phyloP scores from a whole-genome alignment of 1,140 invertebrate genomes.

The Aethina tumida region DNA sequence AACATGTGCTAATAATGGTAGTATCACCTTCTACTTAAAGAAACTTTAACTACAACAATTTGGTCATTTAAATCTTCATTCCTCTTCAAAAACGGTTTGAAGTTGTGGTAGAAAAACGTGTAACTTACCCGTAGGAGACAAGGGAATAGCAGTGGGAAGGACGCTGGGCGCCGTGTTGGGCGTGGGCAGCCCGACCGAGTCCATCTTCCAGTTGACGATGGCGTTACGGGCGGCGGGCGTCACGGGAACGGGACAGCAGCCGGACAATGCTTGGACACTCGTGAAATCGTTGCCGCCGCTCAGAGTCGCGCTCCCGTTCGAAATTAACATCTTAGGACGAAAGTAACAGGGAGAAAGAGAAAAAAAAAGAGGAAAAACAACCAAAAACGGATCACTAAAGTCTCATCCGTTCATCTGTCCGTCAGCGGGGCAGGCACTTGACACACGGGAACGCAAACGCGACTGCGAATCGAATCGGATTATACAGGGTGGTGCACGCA shows the following conservation, averaged over 20 bases:
- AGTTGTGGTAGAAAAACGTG: too few species aligned
- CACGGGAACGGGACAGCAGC: conserved; percentile 33
- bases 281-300: conserved; percentile 33
- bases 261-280: conserved; percentile 33
- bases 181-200: conserved; percentile 31
- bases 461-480: not conserved
- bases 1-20: conserved; percentile 1
- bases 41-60: not conserved
- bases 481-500: conserved; percentile 1
- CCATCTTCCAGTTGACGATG: conserved; percentile 37
- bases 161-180: conserved; percentile 32
- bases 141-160: conserved; percentile 25
- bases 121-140: conserved; percentile 33
- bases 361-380: too few species aligned
- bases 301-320: conserved; percentile 28
- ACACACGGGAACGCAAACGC: not conserved
- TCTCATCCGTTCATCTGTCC: not conserved
- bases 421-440: not conserved
- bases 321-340: conserved; percentile 32
- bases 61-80: conserved; percentile 4
- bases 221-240: conserved; percentile 25
- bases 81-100: too few species aligned
- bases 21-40: not conserved
- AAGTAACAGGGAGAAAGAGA: not conserved
- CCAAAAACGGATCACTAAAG: not conserved